Conservation (phyloP, 2,888 invertebrate genomes). For the Plusia festucae region DNA sequence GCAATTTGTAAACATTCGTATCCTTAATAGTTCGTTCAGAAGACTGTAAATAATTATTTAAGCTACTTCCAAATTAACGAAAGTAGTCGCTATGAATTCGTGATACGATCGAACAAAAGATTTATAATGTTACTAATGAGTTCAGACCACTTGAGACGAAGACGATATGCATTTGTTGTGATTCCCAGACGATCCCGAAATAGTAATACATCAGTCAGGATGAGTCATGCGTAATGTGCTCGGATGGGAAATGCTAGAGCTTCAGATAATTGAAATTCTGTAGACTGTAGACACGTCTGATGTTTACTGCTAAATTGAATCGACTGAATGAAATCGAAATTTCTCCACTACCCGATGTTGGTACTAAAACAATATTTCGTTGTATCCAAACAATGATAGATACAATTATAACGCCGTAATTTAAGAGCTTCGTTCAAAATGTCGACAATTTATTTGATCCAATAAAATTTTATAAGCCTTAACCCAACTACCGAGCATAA, state of each 20-base stretch:
- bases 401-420: too few relatives aligned
- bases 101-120: constrained; percentile 59
- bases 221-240: constrained; percentile 71
- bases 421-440: neutral
- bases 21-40: too few relatives aligned
- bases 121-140: constrained; percentile 70
- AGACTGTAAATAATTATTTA: too few relatives aligned
- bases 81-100: constrained; percentile 8
- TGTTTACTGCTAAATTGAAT: constrained; percentile 18
- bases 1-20: too few relatives aligned
- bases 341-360: neutral
- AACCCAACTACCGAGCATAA: constrained; percentile 36
- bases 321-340: constrained; percentile 4
- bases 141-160: constrained; percentile 60
- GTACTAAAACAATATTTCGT: too few relatives aligned
- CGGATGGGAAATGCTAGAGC: constrained; percentile 52
- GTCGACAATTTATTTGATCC: neutral
- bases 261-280: constrained; percentile 46
- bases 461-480: constrained; percentile 43
- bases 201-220: constrained; percentile 71
- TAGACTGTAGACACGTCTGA: constrained; percentile 23
- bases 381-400: too few relatives aligned
- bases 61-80: neutral
- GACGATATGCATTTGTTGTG: constrained; percentile 73
- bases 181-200: constrained; percentile 84